phyloP scores from a whole-genome alignment of 2,888 invertebrate species.

The Spatulosminthurus flaviceps region DNA sequence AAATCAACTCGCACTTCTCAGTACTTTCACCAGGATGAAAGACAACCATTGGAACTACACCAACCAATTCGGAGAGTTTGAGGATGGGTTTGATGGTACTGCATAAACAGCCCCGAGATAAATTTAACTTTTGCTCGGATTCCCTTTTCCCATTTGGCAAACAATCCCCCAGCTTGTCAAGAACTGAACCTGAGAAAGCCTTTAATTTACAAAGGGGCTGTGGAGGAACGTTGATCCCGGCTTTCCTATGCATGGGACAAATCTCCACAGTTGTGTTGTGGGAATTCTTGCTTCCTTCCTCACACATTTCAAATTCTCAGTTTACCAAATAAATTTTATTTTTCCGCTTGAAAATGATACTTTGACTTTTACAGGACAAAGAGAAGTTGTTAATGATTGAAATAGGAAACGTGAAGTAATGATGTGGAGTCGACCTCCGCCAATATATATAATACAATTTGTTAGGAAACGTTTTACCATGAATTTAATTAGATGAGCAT shows the following conservation, averaged over 20 bases:
- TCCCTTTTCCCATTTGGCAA: not conserved
- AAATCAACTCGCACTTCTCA: constrained; percentile 50
- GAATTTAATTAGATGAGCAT: too few species aligned
- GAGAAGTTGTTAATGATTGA: too few species aligned
- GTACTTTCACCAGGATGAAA: constrained; percentile 47
- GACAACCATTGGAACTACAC: constrained; percentile 54
- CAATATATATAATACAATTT: too few species aligned
- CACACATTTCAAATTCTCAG: too few species aligned
- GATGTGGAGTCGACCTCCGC: too few species aligned
- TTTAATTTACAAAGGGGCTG: constrained; percentile 24
- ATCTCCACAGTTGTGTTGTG: not conserved
- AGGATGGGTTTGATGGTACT: constrained; percentile 57
- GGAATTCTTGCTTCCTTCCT: not conserved
- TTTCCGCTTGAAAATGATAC: too few species aligned
- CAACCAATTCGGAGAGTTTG: constrained; percentile 52
- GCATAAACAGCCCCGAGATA: constrained; percentile 53
- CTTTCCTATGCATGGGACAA: constrained; percentile 9
- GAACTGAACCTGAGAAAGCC: not conserved
- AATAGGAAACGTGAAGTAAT: too few species aligned
- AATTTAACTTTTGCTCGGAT: not conserved
- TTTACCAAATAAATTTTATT: too few species aligned
- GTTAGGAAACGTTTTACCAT: too few species aligned
- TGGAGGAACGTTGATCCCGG: not conserved
- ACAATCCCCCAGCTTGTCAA: not conserved
- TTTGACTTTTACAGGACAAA: too few species aligned